phyloP scores from a whole-genome alignment of 2,113 vertebrate genomes.

The Macheiramphus alcinus region DNA sequence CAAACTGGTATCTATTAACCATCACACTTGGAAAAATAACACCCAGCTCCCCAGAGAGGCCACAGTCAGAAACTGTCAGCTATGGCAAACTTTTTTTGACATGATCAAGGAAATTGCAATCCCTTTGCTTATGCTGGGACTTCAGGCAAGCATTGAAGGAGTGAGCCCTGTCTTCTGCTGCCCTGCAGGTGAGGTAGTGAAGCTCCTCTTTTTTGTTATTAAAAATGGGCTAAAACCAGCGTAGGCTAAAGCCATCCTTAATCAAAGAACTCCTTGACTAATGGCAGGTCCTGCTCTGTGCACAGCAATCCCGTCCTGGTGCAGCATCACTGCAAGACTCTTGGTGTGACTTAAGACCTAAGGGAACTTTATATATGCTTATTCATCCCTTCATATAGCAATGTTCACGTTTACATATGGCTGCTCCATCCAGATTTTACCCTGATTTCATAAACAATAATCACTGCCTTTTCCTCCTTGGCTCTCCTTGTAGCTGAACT shows the following conservation, averaged over 20 bases:
- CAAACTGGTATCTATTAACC: neutral
- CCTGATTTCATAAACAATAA: neutral
- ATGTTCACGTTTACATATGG: rapidly evolving
- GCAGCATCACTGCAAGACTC: neutral
- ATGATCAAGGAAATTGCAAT: neutral
- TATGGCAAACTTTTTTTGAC: neutral
- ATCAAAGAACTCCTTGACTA: neutral
- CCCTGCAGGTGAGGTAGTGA: neutral
- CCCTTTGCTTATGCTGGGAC: neutral
- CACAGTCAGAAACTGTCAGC: neutral
- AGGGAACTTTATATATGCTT: neutral
- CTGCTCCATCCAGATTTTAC: neutral
- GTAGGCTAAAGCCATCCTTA: neutral
- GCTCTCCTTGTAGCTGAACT: neutral
- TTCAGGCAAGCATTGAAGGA: neutral
- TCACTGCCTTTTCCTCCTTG: neutral
- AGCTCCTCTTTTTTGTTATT: neutral
- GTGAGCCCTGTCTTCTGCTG: neutral
- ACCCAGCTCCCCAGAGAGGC: neutral
- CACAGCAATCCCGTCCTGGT: neutral
- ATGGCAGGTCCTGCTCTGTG: neutral
- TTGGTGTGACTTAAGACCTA: neutral
- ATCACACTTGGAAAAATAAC: neutral
- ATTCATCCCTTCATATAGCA: neutral
- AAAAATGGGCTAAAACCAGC: neutral